Conservation (phyloP, 2,888 invertebrate genomes). For the Ornithoptera alexandrae region DNA sequence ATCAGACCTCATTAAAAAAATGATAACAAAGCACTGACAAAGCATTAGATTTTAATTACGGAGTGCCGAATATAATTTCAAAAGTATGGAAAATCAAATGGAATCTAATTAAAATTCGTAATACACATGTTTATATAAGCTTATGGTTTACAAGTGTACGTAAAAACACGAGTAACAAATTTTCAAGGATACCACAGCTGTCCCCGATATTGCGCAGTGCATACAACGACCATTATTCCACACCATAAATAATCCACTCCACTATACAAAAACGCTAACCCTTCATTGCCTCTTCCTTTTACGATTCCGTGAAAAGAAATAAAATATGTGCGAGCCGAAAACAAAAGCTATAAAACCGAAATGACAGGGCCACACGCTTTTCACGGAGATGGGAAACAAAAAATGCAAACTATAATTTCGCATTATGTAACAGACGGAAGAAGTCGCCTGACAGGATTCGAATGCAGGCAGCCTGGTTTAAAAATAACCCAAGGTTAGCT, state of each 20-base stretch:
- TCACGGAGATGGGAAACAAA: constrained; percentile 54
- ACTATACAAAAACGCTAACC: constrained; percentile 73
- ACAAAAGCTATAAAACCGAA: constrained; percentile 75
- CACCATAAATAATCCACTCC: constrained; percentile 69
- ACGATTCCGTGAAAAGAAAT: constrained; percentile 76
- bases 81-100: background rate
- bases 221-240: constrained; percentile 67
- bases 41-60: background rate
- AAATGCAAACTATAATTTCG: constrained; percentile 74
- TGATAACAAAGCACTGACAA: background rate
- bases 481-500: constrained; percentile 78
- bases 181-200: constrained; percentile 60
- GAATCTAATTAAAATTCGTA: background rate
- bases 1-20: background rate
- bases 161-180: constrained; percentile 36
- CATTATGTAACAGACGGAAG: constrained; percentile 79
- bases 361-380: constrained; percentile 77
- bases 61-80: background rate
- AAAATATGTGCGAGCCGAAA: constrained; percentile 73
- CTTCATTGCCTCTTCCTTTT: constrained; percentile 79
- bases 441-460: constrained; percentile 69
- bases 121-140: constrained; percentile 5
- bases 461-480: constrained; percentile 68
- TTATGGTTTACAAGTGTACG: constrained; percentile 12
- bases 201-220: constrained; percentile 54